A percentile compares a stretch with the other conserved stretches of the same genome.
These are phyloP conservation scores for Polypterus bichir DNA, from an alignment of 2,113 vertebrate genomes.

Conservation along the genomic window DNA sequence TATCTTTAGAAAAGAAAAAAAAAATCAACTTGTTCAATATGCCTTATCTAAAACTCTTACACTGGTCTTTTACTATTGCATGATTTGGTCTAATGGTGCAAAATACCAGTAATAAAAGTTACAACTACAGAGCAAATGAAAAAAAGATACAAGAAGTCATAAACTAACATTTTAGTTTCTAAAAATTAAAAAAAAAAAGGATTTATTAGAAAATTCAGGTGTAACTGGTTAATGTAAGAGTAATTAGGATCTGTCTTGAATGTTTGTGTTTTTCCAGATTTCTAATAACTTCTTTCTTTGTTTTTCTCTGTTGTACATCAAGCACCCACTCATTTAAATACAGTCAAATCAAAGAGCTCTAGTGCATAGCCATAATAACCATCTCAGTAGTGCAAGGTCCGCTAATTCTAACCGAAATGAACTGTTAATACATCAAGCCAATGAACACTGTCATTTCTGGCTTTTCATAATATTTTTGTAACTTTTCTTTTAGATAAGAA, in stretches of 20 bases:
- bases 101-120: slow-evolving; percentile 53
- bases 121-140: slow-evolving; percentile 61
- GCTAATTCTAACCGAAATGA: too few relatives aligned
- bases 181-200: slow-evolving; percentile 57
- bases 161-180: slow-evolving; percentile 44
- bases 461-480: too few relatives aligned
- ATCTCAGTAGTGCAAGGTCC: too few relatives aligned
- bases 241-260: slow-evolving; percentile 60
- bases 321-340: slow-evolving; percentile 46
- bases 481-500: too few relatives aligned
- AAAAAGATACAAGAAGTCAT: slow-evolving; percentile 36
- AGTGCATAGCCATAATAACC: too few relatives aligned
- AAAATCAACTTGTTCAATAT: slow-evolving; percentile 88
- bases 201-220: slow-evolving; percentile 56
- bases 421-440: too few relatives aligned
- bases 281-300: slow-evolving; percentile 46
- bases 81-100: slow-evolving; percentile 61
- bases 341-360: slow-evolving; percentile 65
- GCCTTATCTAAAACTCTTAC: slow-evolving; percentile 86
- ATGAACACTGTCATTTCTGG: too few relatives aligned
- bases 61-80: slow-evolving; percentile 78
- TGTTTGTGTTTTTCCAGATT: slow-evolving; percentile 60
- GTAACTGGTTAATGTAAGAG: slow-evolving; percentile 70
- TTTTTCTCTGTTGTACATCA: slow-evolving; percentile 21
- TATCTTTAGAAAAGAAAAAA: slow-evolving; percentile 62